phyloP scores from a whole-genome alignment of 2,113 vertebrate genomes.

The Ptilorrhoa leucosticta region DNA sequence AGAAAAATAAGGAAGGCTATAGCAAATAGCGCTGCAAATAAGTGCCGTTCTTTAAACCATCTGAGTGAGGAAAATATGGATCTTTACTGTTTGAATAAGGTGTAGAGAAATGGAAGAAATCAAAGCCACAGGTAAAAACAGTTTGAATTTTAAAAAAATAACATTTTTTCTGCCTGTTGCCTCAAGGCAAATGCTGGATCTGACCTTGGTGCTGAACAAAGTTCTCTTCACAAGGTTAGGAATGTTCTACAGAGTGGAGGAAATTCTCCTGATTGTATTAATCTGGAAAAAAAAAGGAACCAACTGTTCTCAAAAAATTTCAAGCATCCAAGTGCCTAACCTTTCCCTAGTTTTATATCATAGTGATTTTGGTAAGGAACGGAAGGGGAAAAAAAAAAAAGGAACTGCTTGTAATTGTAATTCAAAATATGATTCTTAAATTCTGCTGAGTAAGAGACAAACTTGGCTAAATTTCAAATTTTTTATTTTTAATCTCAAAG shows the following conservation, averaged over 20 bases:
- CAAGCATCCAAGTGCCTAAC: background rate
- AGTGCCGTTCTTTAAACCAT: accelerated
- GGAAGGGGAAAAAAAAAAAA: accelerated
- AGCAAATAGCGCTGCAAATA: background rate
- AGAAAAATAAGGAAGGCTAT: background rate
- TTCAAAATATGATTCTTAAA: background rate
- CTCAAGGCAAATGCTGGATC: background rate
- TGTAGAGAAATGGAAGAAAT: background rate
- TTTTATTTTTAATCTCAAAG: background rate
- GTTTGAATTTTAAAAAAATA: background rate
- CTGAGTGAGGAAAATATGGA: background rate
- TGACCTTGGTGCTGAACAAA: background rate
- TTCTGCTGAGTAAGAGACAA: background rate
- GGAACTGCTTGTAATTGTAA: accelerated
- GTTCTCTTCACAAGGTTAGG: background rate
- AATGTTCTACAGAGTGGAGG: background rate
- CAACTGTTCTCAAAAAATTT: background rate
- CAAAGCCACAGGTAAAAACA: accelerated
- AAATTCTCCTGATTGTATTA: background rate
- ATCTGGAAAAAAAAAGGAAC: background rate
- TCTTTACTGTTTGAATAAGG: background rate
- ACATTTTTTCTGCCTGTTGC: background rate
- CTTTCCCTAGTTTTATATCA: background rate
- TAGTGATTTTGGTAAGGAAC: background rate
- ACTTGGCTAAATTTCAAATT: background rate